A percentile compares a stretch with the other conserved stretches of the same genome.
phyloP scores from a whole-genome alignment of 1,140 invertebrate genomes.

The Meloidogyne hapla region DNA sequence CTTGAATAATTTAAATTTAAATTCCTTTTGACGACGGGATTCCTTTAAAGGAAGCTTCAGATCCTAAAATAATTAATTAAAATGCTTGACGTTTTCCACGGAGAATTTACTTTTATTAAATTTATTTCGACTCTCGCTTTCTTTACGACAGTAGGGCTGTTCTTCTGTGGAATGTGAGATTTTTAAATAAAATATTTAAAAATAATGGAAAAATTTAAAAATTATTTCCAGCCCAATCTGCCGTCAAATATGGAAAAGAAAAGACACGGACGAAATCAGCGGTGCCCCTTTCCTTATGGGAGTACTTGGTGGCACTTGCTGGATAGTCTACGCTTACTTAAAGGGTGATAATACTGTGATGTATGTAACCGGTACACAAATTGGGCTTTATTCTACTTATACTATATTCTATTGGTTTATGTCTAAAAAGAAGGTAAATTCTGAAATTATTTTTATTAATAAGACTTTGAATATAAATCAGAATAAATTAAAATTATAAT shows the following conservation, averaged over 20 bases:
- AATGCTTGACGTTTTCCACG: slow-evolving; percentile 61
- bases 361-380: slow-evolving; percentile 57
- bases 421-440: slow-evolving; percentile 61
- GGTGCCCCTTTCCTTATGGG: slow-evolving; percentile 64
- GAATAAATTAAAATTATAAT: neutral
- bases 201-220: slow-evolving; percentile 12
- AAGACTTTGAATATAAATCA: neutral
- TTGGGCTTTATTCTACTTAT: slow-evolving; percentile 53
- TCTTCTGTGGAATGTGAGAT: slow-evolving; percentile 64
- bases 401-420: slow-evolving; percentile 62
- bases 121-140: slow-evolving; percentile 59
- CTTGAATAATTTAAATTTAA: neutral
- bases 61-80: neutral
- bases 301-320: slow-evolving; percentile 57
- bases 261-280: slow-evolving; percentile 60
- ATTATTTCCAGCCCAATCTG: slow-evolving; percentile 57
- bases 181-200: slow-evolving; percentile 13
- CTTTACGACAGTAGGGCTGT: slow-evolving; percentile 60
- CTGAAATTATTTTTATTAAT: neutral
- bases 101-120: slow-evolving; percentile 59
- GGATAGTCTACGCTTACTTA: slow-evolving; percentile 59
- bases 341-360: slow-evolving; percentile 58
- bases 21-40: neutral
- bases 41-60: neutral
- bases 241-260: slow-evolving; percentile 63